Evolutionary conservation across 2,797 vertebrate species (phyloP).

Genomic region (Leptatherina wallacei): DNA sequence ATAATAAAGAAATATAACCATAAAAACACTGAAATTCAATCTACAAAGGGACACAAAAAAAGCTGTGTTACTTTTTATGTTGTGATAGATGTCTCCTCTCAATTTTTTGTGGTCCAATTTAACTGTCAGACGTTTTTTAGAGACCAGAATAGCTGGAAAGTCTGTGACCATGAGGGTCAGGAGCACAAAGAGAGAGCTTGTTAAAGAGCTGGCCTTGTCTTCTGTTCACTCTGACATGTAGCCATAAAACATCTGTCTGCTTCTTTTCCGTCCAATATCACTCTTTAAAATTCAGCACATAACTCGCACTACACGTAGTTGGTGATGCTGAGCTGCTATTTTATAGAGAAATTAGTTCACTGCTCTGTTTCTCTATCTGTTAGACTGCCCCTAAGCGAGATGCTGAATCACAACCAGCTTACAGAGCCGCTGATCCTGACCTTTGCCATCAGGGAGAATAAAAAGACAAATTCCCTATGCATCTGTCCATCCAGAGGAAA

Average conservation of each 20-base stretch:
- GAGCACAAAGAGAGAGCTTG: conserved; percentile 68
- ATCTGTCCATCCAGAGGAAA: conserved; percentile 19
- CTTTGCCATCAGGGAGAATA: conserved; percentile 38
- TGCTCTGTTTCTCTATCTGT: neutral
- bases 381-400: conserved; percentile 9
- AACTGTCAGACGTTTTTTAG: conserved; percentile 52
- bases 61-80: conserved; percentile 30
- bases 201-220: conserved; percentile 45
- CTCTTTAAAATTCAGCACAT: conserved; percentile 10
- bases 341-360: neutral
- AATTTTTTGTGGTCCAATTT: conserved; percentile 41
- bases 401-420: conserved; percentile 39
- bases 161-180: conserved; percentile 53
- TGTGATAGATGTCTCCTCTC: conserved; percentile 38
- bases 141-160: conserved; percentile 62
- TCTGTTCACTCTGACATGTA: conserved; percentile 31
- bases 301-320: neutral
- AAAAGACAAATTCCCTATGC: conserved; percentile 33
- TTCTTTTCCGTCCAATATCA: neutral
- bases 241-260: conserved; percentile 28
- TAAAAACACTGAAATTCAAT: conserved; percentile 12
- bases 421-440: conserved; percentile 40
- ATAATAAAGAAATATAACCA: conserved; percentile 2
- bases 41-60: conserved; percentile 12
- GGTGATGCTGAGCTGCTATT: neutral